These are phyloP conservation scores for Drosophila mayri DNA, from an alignment of 1,140 invertebrate species.

Conservation along the genomic window DNA sequence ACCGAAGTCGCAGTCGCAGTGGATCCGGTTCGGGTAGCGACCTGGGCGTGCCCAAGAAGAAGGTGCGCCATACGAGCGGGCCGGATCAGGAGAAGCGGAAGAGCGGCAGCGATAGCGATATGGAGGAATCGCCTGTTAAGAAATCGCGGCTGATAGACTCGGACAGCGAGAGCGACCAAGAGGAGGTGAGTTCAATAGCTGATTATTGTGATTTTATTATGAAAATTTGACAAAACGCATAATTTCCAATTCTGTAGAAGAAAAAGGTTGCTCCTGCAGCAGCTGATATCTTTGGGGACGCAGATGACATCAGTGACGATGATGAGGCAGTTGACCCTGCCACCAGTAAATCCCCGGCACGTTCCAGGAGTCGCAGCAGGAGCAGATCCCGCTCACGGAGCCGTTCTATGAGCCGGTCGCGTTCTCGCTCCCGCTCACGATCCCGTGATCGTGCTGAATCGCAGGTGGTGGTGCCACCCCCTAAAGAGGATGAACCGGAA, in stretches of 20 bases:
- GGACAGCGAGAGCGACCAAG: constrained; percentile 85
- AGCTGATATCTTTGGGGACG: constrained; percentile 96
- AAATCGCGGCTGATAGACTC: constrained; percentile 86
- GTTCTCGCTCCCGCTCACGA: constrained; percentile 60
- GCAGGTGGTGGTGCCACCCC: constrained; percentile 51
- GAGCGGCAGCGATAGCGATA: constrained; percentile 58
- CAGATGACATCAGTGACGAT: constrained; percentile 95
- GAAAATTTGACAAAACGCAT: neutral
- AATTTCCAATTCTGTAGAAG: constrained; percentile 22
- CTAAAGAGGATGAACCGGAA: constrained; percentile 89
- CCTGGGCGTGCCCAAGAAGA: constrained; percentile 67
- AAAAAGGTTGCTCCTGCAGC: constrained; percentile 85
- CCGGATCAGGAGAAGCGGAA: constrained; percentile 62
- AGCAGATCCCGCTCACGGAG: constrained; percentile 62
- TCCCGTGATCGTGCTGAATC: constrained; percentile 62
- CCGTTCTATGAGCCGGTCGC: constrained; percentile 65
- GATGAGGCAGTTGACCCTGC: constrained; percentile 85
- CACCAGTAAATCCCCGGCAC: constrained; percentile 58
- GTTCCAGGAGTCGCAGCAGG: constrained; percentile 55
- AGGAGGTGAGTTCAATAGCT: constrained; percentile 12
- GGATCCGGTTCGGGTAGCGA: constrained; percentile 84
- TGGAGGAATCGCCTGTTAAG: constrained; percentile 74
- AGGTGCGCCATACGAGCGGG: constrained; percentile 64
- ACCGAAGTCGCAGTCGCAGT: constrained; percentile 66
- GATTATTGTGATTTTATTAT: neutral